Evolutionary conservation across 2,797 vertebrate species (phyloP), one percentile per base, ranked within the genome.

Genomic region (Parambassis ranga): DNA sequence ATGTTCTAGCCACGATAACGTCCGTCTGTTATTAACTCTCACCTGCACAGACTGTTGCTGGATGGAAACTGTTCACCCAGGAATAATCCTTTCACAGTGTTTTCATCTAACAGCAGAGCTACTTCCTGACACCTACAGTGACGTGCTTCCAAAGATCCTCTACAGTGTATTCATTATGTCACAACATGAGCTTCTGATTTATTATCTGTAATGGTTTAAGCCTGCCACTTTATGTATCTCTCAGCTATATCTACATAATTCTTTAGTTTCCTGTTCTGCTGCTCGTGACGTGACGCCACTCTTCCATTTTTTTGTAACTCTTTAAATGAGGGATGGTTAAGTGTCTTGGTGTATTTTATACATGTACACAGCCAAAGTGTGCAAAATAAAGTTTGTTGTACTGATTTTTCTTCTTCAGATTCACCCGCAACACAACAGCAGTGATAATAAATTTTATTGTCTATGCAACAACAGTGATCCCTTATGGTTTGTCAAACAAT

Each of bases 311-410:
- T 53, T 76, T 41, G 57, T 66, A 63, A 74, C 18, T 69, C 41
- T 81, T 56, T 63, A 10, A 72, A 57, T 35, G 57, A 69, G 48
- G 58, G 60, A 74, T 60, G 65, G 65, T 80, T 49, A 30, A 58
- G 35, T 65, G 79, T 86, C 42, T 81, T 77, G 72, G 69, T 89
- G 87, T 88, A 86, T 92, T 93, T 93, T 92, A 79, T 91, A 92
- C 84, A 79, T 67, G 74, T 78, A 81, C 79, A 77, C 71, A 47
- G 64, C 70, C 77, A 69, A n/a, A 80, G 83, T 77, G 78, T 88
- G 77, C 73, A 74, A 91, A n/a, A 90, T 91, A 92, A 85, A 90
- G 75, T 87, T 89, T 86, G 72, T 82, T 68, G 82, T 82, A 80
- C 46, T 36, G 67, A 84, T n/a, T n/a, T n/a, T n/a, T n/a, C n/a